Base-by-base conservation (phyloP, 1,140 invertebrate species). In the Sycobia sp. region DNA sequence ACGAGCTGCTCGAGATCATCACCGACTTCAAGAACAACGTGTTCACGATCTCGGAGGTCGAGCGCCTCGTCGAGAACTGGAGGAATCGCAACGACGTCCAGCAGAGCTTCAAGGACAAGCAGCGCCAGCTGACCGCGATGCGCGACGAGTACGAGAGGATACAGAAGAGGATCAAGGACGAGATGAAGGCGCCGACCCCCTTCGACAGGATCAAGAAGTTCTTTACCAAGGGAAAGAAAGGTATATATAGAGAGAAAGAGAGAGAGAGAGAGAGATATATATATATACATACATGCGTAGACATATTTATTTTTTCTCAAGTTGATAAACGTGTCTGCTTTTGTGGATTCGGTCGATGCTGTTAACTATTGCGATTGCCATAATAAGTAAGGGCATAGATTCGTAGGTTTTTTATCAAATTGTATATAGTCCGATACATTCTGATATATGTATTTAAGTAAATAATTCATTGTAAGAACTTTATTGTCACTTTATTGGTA, bases 11-110 rank as follows among this genome's bases (percentile, higher is more conserved):
- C 1, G 92, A 94, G 79, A 92, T 95, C 22, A 92, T 95, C 69
- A 92, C 91, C 68, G 91, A 94, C 71, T 94, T 93, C 70, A 95
- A 94, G 76, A 93, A 94, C 71, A 93, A 94, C 69, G 90, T 93
- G 1, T 91, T 92, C 56, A 91, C 91, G 0, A 91, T 94, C 67
- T 84, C 87, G 3, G 91, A 94, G 80, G 90, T 93, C 0, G 92
- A 94, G 78, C 87, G 91, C 69, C 80, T 94, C 8, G 92, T 94
- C 10, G 89, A 91, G 76, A 89, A 89, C 71, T 95, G 92, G 92
- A 87, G 87, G 68, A 91, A 90, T 67, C 85, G 92, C 55, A 91
- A 92, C 69, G 91, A 93, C 75, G 92, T 92, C 0, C 90, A 93
- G 69, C 90, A 91, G 70, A 93, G 91, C 1, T 88, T 92, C 61